A percentile compares a stretch with the other conserved stretches of the same genome.
phyloP scores from a whole-genome alignment of 2,113 vertebrate species.

The Piprites chloris region DNA sequence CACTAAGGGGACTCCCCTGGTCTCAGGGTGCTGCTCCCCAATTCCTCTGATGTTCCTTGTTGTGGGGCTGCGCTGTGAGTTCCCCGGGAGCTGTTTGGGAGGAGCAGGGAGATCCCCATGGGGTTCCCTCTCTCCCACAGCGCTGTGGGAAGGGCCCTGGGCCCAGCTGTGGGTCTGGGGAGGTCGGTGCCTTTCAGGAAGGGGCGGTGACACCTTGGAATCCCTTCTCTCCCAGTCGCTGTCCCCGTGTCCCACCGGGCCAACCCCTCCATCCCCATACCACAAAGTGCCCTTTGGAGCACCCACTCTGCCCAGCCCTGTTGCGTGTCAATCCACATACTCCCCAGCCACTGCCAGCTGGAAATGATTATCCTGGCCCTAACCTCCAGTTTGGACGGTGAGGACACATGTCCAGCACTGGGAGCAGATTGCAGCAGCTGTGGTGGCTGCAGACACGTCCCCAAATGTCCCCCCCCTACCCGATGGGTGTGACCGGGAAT shows the following conservation, averaged over 20 bases:
- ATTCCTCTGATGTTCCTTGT: background rate
- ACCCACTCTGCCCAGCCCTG: background rate
- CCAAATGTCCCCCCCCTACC: background rate
- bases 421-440: background rate
- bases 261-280: background rate
- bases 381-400: background rate
- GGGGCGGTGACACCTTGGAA: background rate
- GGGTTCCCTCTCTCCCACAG: background rate
- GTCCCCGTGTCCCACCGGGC: background rate
- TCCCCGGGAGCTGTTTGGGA: background rate
- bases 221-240: background rate
- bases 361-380: background rate
- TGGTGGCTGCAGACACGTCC: background rate
- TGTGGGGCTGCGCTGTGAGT: background rate
- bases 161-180: background rate
- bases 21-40: background rate
- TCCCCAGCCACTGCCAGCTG: background rate
- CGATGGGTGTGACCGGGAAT: background rate
- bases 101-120: background rate
- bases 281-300: constrained; percentile 53
- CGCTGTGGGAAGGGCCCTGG: background rate
- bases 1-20: background rate
- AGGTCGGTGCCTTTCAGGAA: constrained; percentile 17
- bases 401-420: background rate
- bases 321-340: background rate